A percentile compares a stretch with the other conserved stretches of the same genome.
These are phyloP conservation scores for Porites lobata DNA, from an alignment of 92 coral and sea anemone species.

Conservation along the genomic window DNA sequence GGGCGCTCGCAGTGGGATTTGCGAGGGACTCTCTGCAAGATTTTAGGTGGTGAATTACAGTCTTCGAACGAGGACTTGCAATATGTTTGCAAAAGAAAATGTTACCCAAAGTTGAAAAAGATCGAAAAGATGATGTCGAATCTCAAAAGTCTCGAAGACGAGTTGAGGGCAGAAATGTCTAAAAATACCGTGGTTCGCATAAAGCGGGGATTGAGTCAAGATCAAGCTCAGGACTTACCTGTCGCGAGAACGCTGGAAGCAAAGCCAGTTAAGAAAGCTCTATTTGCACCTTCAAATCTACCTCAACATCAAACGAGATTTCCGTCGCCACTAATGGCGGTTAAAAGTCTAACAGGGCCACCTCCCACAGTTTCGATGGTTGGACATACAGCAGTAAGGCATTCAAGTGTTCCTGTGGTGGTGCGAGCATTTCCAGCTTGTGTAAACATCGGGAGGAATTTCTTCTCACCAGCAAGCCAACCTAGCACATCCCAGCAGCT, in stretches of 20 bases:
- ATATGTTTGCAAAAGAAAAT: constrained; percentile 15
- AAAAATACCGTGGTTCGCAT: neutral
- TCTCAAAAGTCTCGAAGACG: constrained; percentile 11
- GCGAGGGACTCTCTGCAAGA: neutral
- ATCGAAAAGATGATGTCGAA: neutral
- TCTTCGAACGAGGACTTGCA: no score
- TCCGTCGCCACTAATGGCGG: neutral
- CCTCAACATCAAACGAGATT: neutral
- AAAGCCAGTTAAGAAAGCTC: neutral
- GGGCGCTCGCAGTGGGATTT: constrained; percentile 50
- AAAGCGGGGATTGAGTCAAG: constrained; percentile 23
- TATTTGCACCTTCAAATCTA: neutral
- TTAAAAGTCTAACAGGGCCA: neutral
- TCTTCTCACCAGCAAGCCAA: neutral
- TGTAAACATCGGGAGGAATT: constrained; percentile 16
- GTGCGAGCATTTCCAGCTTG: constrained; percentile 13
- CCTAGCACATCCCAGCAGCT: neutral
- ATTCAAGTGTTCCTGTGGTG: constrained; percentile 13
- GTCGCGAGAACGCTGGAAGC: neutral
- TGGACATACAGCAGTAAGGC: constrained; percentile 4
- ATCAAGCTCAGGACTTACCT: neutral
- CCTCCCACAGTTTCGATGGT: neutral
- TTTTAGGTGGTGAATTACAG: no score
- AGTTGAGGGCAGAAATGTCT: neutral
- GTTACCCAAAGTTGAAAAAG: constrained; percentile 9